Evolutionary conservation across 2,113 vertebrate species (phyloP).

Genomic region (Apistogramma diplotaenia): DNA sequence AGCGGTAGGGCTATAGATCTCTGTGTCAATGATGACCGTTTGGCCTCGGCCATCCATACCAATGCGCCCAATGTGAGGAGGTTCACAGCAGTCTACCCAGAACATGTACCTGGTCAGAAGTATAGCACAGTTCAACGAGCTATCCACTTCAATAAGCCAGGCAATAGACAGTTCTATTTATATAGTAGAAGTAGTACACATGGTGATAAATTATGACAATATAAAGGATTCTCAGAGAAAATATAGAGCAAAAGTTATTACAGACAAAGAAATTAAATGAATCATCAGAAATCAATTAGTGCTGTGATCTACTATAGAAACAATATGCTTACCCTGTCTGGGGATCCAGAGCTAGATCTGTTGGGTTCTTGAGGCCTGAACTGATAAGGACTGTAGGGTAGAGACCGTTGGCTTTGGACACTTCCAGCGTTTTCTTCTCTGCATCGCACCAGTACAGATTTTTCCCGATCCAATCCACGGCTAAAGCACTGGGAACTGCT

Average conservation of each 20-base stretch:
- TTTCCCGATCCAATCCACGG: constrained; percentile 98
- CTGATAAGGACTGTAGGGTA: constrained; percentile 91
- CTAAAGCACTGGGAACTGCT: constrained; percentile 91
- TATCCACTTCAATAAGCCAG: neutral
- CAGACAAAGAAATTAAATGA: neutral
- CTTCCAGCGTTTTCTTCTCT: constrained; percentile 94
- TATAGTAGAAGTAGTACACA: no score
- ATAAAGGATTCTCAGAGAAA: neutral
- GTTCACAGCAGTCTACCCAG: constrained; percentile 97
- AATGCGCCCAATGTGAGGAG: constrained; percentile 89
- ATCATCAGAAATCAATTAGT: neutral
- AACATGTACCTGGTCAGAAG: constrained; percentile 84
- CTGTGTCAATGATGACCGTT: constrained; percentile 86
- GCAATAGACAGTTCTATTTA: neutral
- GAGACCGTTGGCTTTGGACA: constrained; percentile 94
- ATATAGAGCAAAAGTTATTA: neutral
- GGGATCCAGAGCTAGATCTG: constrained; percentile 88
- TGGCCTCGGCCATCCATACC: constrained; percentile 95
- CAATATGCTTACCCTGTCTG: constrained; percentile 83
- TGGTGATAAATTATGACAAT: neutral
- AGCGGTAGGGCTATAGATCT: constrained; percentile 91
- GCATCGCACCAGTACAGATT: constrained; percentile 98
- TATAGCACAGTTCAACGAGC: constrained; percentile 9
- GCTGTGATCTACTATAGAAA: neutral
- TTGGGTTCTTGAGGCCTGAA: constrained; percentile 88